Conservation (phyloP, 1,140 invertebrate genomes). For the Zaprionus taronus region DNA sequence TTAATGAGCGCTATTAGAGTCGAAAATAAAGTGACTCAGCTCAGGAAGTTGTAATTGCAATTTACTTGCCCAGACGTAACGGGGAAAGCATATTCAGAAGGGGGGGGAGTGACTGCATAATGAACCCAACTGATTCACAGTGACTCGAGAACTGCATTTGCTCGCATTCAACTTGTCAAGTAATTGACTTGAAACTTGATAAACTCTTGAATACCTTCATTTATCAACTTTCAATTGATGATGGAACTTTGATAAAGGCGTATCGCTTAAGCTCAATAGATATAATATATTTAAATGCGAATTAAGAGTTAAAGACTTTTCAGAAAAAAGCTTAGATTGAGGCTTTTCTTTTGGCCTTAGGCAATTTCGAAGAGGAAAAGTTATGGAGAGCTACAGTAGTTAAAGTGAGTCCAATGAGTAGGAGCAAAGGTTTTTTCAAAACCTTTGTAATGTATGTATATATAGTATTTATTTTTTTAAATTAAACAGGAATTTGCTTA, state of each 20-base stretch:
- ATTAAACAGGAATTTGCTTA: no score
- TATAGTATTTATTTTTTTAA: no score
- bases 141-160: conserved; percentile 4
- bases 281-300: not conserved
- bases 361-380: not conserved
- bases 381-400: not conserved
- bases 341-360: not conserved
- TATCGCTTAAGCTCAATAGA: not conserved
- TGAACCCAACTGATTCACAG: conserved; percentile 28
- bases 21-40: conserved; percentile 54
- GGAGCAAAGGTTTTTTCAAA: no score
- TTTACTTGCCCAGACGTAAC: conserved; percentile 23
- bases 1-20: conserved; percentile 62
- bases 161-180: conserved; percentile 17
- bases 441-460: no score
- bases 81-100: not conserved
- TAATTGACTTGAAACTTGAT: conserved; percentile 33
- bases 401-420: not conserved
- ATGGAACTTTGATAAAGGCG: conserved; percentile 7
- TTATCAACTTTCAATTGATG: conserved; percentile 27
- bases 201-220: conserved; percentile 27
- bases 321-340: not conserved
- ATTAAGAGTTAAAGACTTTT: not conserved
- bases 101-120: conserved; percentile 22
- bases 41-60: conserved; percentile 71